Evolutionary conservation across 2,797 vertebrate species (phyloP).

Genomic region (Gallinago nigripennis): DNA sequence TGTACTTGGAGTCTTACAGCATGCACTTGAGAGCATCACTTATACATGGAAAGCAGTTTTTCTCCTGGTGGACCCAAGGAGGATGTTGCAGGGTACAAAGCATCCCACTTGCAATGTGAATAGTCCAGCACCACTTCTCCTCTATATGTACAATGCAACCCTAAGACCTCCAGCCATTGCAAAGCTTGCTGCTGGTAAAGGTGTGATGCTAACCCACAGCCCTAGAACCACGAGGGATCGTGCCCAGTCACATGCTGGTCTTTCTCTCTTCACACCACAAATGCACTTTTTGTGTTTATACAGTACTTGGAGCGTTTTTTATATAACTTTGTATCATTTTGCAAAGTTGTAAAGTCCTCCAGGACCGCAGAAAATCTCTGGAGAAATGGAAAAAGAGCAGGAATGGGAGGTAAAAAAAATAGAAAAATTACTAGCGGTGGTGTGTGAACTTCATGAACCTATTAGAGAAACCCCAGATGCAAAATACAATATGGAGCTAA

Average conservation of each 20-base stretch:
- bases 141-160: background rate
- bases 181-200: background rate
- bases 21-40: background rate
- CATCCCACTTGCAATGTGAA: background rate
- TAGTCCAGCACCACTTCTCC: background rate
- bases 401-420: background rate
- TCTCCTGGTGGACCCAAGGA: background rate
- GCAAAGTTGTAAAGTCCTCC: background rate
- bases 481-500: slow-evolving; percentile 1
- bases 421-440: background rate
- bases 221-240: background rate
- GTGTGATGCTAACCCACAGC: background rate
- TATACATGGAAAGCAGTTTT: background rate
- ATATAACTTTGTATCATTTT: background rate
- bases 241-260: background rate
- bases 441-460: slow-evolving; percentile 6
- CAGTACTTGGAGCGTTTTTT: background rate
- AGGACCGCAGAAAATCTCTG: background rate
- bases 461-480: slow-evolving; percentile 13
- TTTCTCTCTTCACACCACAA: background rate
- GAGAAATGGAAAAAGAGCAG: background rate
- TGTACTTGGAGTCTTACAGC: background rate
- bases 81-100: background rate
- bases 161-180: background rate
- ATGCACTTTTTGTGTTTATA: background rate